phyloP scores from a whole-genome alignment of 2,888 invertebrate genomes.

The Amiota communis region DNA sequence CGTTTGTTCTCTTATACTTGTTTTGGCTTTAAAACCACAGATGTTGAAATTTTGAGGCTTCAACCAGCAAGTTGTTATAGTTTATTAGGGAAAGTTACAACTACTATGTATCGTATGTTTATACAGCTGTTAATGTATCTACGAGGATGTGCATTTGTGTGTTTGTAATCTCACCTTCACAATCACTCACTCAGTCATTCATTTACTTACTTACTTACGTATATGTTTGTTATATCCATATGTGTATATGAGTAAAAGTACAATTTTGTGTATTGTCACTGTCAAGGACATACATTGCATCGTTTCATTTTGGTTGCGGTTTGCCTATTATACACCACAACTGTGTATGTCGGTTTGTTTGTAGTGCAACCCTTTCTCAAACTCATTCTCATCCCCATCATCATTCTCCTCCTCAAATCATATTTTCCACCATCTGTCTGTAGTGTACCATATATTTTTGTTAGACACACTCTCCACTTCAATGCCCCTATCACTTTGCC shows the following conservation, averaged over 20 bases:
- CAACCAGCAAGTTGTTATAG: no score
- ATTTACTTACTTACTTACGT: not conserved
- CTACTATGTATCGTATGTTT: not conserved
- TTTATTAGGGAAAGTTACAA: no score
- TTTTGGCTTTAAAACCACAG: no score
- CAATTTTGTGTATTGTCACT: slow-evolving; percentile 47
- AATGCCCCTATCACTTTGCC: not conserved
- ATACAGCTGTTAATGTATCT: not conserved
- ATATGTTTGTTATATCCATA: not conserved
- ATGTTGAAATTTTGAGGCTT: no score
- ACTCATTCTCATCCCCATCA: no score
- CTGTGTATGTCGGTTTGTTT: not conserved
- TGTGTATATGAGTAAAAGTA: slow-evolving; percentile 21
- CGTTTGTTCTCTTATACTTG: no score
- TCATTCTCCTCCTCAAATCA: not conserved
- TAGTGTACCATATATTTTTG: not conserved
- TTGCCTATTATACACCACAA: slow-evolving; percentile 8
- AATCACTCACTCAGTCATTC: not conserved
- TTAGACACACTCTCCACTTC: not conserved
- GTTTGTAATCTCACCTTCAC: not conserved
- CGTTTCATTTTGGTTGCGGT: slow-evolving; percentile 40
- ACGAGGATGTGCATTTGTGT: not conserved
- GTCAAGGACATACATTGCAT: slow-evolving; percentile 55
- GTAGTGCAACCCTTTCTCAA: not conserved
- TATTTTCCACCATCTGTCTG: not conserved